A percentile compares a stretch with the other conserved stretches of the same genome.
phyloP scores from a whole-genome alignment of 1,140 invertebrate species.

The Drosophila neocordata region DNA sequence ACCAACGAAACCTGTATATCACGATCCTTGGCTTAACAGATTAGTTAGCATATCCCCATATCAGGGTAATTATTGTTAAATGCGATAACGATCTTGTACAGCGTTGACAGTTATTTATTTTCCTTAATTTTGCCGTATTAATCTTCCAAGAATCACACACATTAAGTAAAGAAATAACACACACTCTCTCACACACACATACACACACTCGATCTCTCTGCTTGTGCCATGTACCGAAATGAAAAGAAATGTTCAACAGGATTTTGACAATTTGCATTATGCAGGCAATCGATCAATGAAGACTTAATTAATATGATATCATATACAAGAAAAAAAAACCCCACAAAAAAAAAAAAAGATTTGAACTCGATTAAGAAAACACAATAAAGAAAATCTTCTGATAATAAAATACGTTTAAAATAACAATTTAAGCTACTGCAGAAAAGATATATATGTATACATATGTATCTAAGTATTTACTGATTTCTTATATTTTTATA shows the following conservation, averaged over 20 bases:
- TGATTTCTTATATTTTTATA: background rate
- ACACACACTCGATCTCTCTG: conserved; percentile 13
- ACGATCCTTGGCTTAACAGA: conserved; percentile 74
- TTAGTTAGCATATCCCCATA: conserved; percentile 83
- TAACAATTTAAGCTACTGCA: background rate
- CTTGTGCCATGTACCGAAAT: conserved; percentile 55
- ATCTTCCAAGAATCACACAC: conserved; percentile 80
- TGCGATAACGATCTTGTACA: conserved; percentile 82
- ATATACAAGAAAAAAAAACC: too few relatives aligned
- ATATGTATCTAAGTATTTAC: background rate
- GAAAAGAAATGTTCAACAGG: conserved; percentile 19
- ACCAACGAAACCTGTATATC: conserved; percentile 12
- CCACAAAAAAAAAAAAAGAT: conserved; percentile 7
- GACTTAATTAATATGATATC: conserved; percentile 49
- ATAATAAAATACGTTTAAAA: background rate
- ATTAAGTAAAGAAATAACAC: background rate
- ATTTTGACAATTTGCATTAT: conserved; percentile 75
- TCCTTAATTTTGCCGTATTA: conserved; percentile 83
- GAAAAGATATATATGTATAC: background rate
- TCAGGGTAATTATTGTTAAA: conserved; percentile 83
- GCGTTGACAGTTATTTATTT: conserved; percentile 83
- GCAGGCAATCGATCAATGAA: conserved; percentile 64
- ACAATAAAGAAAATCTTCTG: conserved; percentile 1
- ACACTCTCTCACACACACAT: background rate
- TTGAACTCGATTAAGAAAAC: conserved; percentile 69